Percentiles rank a stretch among this genome's conserved stretches.
Evolutionary conservation across 2,888 invertebrate species (phyloP).

Genomic region (Hipparchia sbordonii): DNA sequence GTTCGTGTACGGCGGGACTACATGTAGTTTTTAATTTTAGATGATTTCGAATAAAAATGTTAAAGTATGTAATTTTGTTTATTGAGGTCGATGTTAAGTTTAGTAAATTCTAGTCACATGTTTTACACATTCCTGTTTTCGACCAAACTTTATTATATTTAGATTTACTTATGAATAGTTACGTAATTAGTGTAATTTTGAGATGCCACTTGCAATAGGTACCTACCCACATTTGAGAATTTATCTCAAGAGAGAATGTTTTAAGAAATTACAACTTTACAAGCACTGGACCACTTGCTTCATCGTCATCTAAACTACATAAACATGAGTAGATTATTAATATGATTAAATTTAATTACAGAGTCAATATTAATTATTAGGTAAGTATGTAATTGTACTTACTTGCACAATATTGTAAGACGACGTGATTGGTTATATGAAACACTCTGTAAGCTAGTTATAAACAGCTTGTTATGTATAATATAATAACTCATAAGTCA

Average conservation of each 20-base stretch:
- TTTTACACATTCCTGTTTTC: slow-evolving; percentile 82
- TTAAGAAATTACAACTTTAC: too few species aligned
- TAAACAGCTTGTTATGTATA: not conserved
- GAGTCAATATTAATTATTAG: too few species aligned
- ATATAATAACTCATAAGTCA: not conserved
- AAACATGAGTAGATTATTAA: not conserved
- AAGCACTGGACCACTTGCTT: not conserved
- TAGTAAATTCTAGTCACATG: slow-evolving; percentile 82
- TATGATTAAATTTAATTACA: not conserved
- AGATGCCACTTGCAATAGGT: slow-evolving; percentile 37
- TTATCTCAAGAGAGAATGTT: not conserved
- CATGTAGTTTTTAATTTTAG: slow-evolving; percentile 49
- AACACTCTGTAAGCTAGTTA: not conserved
- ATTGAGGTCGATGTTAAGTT: slow-evolving; percentile 80
- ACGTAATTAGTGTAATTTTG: slow-evolving; percentile 44
- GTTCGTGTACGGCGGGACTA: slow-evolving; percentile 42
- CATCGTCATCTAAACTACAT: not conserved
- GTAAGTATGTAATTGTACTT: too few species aligned
- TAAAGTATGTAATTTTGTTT: slow-evolving; percentile 71
- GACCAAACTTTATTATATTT: slow-evolving; percentile 72
- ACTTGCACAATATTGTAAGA: not conserved
- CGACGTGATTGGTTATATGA: not conserved
- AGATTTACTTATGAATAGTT: slow-evolving; percentile 50
- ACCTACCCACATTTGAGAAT: not conserved
- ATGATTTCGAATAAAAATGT: slow-evolving; percentile 64